Base-by-base conservation (phyloP, 1,140 invertebrate species). In the Zeugodacus cucurbitae region DNA sequence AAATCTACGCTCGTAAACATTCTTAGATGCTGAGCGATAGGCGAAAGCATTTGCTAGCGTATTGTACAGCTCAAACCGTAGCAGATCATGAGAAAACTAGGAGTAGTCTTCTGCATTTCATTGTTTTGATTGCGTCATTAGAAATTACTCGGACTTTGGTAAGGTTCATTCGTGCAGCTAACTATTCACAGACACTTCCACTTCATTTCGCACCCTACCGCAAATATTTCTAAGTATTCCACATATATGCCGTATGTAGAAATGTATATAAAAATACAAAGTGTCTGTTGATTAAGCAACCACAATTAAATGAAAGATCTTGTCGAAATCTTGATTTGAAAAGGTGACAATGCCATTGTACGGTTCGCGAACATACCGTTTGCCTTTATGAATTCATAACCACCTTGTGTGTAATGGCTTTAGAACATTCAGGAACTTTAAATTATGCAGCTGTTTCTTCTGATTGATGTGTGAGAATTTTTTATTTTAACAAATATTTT, bases 241-340 rank as follows among this genome's bases (percentile, higher is more conserved):
- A 20, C 48, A 54, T 54, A n/a, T 64, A 29, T 64, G 29, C 6
- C n/a, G n/a, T 64, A 14, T 41, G 67, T 41, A 74, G 48, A 20
- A 54, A 17, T 37, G 34, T 74, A 74, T 37, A 41, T 22, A 74
- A 37, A 41, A 74, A 41, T 37, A 22, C 34, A 41, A 37, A 37
- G 67, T 74, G 6, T 74, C 32, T 37, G 22, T 20, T 20, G 67
- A 74, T 74, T 74, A 74, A 74, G 67, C 34, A 74, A 74, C 34
- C 67, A 74, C 67, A 74, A 74, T 74, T 74, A 74, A 37, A n/a
- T 74, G 41, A 74, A 41, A 74, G 34, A 74, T 74, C 34, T 74
- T 41, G 67, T 74, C 34, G 32, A 41, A 74, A 74, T 74, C 67
- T 74, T 74, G 67, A 74, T 74, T 74, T 74, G 17, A 74, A 37